These are phyloP conservation scores for Prostheceraeus crozeri DNA, from an alignment of 2,888 invertebrate species.

Conservation along the genomic window DNA sequence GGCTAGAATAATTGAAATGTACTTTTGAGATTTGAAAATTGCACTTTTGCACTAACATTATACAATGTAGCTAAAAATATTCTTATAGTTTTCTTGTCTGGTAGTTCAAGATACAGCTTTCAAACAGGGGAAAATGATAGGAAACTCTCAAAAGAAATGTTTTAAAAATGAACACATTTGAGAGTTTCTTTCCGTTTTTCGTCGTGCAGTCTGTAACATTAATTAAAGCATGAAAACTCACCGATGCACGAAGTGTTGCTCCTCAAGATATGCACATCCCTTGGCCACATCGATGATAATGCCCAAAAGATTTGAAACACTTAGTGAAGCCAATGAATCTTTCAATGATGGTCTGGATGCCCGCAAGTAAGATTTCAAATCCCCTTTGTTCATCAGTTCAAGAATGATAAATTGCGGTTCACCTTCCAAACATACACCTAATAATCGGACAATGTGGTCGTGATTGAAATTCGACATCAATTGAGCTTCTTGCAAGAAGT, in stretches of 20 bases:
- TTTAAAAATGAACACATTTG: no score
- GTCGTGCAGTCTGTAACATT: no score
- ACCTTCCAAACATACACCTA: constrained; percentile 29
- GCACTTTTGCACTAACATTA: no score
- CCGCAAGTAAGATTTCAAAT: constrained; percentile 30
- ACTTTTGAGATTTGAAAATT: no score
- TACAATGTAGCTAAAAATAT: no score
- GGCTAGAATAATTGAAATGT: no score
- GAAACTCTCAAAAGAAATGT: no score
- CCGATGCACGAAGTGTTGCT: constrained; percentile 35
- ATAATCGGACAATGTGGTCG: constrained; percentile 33
- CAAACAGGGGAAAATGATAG: no score
- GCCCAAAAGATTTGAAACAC: constrained; percentile 9
- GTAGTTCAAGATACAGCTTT: no score
- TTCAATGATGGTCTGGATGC: constrained; percentile 24
- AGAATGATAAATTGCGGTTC: constrained; percentile 32
- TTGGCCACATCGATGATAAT: constrained; percentile 27
- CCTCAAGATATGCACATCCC: constrained; percentile 34
- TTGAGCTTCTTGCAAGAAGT: constrained; percentile 31
- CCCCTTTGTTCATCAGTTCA: constrained; percentile 35
- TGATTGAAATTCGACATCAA: constrained; percentile 32
- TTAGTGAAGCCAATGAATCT: neutral
- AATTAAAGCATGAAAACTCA: no score
- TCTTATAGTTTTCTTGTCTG: no score
- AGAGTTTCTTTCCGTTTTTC: no score